Conservation (phyloP, 2,113 vertebrate species). For the Oreochromis spilurus region DNA sequence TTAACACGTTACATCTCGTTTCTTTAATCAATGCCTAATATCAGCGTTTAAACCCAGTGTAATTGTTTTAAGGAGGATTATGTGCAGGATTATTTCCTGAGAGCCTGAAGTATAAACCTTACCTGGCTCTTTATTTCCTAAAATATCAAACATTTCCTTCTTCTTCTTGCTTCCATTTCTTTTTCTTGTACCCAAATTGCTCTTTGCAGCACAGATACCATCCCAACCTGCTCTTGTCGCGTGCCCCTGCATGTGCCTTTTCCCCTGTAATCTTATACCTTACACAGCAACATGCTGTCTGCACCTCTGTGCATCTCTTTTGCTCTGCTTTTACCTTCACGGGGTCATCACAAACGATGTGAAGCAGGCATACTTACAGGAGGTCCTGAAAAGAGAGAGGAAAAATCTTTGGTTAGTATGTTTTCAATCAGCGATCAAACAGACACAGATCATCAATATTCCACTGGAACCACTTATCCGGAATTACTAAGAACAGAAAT, state of each 20-base stretch:
- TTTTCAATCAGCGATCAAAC: constrained; percentile 37
- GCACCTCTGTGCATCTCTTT: neutral
- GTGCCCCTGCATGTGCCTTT: neutral
- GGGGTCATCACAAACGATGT: constrained; percentile 32
- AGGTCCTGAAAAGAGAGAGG: constrained; percentile 80
- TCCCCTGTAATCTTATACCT: neutral
- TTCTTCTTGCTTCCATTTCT: neutral
- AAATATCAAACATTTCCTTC: neutral
- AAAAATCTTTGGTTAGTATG: constrained; percentile 25
- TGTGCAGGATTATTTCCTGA: neutral
- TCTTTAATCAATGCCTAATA: neutral
- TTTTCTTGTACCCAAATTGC: neutral
- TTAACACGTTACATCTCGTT: neutral
- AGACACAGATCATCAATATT: constrained; percentile 15
- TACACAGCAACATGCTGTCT: neutral
- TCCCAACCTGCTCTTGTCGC: neutral
- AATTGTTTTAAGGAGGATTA: neutral
- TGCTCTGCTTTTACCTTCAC: constrained; percentile 43
- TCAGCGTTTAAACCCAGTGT: neutral
- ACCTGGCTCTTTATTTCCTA: neutral
- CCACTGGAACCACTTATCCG: constrained; percentile 25
- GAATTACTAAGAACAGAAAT: neutral
- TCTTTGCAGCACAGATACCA: neutral
- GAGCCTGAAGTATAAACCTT: neutral
- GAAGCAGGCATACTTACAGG: constrained; percentile 88